Conservation (phyloP, 2,797 vertebrate genomes). For the Bucorvus abyssinicus region DNA sequence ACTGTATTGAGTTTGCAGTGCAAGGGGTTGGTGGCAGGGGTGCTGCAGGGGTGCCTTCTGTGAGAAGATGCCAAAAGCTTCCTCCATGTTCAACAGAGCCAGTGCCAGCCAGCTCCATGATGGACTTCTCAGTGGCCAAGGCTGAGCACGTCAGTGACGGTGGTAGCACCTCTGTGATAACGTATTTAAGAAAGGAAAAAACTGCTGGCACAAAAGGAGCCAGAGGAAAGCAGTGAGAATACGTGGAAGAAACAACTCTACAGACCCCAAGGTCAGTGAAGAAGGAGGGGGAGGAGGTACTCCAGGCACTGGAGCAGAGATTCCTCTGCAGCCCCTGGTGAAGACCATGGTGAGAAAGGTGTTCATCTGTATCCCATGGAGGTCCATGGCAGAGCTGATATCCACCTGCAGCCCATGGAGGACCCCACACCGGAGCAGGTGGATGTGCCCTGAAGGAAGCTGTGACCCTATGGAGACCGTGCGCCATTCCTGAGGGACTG, state of each 20-base stretch:
- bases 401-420: fast-evolving
- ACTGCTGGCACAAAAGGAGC: not conserved
- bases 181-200: not conserved
- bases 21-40: not conserved
- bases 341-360: not conserved
- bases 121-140: fast-evolving
- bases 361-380: not conserved
- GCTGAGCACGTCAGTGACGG: fast-evolving
- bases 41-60: not conserved
- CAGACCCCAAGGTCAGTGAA: not conserved
- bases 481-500: too few relatives aligned
- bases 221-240: not conserved
- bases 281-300: not conserved
- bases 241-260: not conserved
- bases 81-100: fast-evolving
- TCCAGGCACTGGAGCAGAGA: fast-evolving
- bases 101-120: not conserved
- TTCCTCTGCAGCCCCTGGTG: fast-evolving
- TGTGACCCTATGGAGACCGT: too few relatives aligned
- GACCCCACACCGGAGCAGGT: too few relatives aligned
- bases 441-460: too few relatives aligned
- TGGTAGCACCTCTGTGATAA: not conserved
- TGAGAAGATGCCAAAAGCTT: not conserved
- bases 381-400: too few relatives aligned
- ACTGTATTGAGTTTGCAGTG: not conserved